These are phyloP conservation scores for Apodemia duryi DNA, from an alignment of 2,888 invertebrate species.

Conservation along the genomic window DNA sequence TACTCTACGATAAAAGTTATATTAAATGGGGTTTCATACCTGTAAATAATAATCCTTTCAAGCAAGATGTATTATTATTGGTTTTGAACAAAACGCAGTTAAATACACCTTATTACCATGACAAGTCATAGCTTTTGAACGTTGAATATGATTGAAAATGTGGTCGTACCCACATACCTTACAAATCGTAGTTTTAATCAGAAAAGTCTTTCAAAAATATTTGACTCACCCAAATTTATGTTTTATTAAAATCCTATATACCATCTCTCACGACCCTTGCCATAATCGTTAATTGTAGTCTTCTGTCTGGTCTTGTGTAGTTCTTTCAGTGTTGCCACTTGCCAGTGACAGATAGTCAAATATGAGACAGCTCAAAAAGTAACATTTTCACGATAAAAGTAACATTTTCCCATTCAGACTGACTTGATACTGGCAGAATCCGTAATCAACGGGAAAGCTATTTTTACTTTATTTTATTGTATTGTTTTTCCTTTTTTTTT, in stretches of 20 bases:
- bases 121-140: neutral
- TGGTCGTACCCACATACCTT: neutral
- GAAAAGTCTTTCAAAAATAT: neutral
- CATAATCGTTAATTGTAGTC: constrained; percentile 4
- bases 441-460: too few relatives aligned
- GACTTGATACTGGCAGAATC: too few relatives aligned
- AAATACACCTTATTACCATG: constrained; percentile 15
- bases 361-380: too few relatives aligned
- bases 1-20: neutral
- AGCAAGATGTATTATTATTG: constrained; percentile 15
- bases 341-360: too few relatives aligned
- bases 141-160: neutral
- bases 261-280: constrained; percentile 3
- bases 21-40: constrained; percentile 16
- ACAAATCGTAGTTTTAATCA: neutral
- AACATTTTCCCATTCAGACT: too few relatives aligned
- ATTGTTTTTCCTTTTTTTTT: too few relatives aligned
- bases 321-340: too few relatives aligned
- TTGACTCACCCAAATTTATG: neutral
- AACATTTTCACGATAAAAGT: too few relatives aligned
- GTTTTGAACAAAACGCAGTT: constrained; percentile 17
- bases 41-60: constrained; percentile 12
- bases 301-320: too few relatives aligned
- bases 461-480: too few relatives aligned
- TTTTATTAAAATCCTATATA: constrained; percentile 5